Base-by-base conservation (phyloP, 1,140 invertebrate genomes). In the Ladona fulva region DNA sequence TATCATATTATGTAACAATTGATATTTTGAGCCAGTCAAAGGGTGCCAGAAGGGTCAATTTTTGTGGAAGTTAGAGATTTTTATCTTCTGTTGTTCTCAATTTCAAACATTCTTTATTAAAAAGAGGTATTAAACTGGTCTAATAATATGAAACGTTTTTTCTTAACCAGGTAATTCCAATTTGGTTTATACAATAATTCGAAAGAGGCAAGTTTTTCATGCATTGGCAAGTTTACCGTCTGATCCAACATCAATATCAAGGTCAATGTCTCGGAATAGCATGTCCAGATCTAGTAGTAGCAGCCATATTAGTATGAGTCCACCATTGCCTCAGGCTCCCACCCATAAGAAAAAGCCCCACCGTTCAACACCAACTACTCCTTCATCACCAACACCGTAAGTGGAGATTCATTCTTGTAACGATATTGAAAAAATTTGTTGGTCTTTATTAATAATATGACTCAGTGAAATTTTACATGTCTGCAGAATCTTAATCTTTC, bases 171-270 rank as follows among this genome's bases (percentile, higher is more conserved):
- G 94, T 0, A 99, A 99, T 85, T 96, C 96, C 22, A 99, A 99
- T 89, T 88, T 99, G 78, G 95, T 99, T 25, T 99, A 99, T 86
- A 99, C 97, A 7, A 99, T 99, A 79, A 99, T 99, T 81, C 90
- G 97, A 73, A 99, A 99, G 84, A 89, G 98, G 25, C 94, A 97
- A 84, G 96, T 99, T 75, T 99, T 99, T 86, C 97, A 99, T 87
- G 90, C 94, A 78, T 87, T 99, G 80, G 96, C 97, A 16, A 99
- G 98, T 87, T 86, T 99, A 77, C 96, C 97, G 1, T 94, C 93
- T 76, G 98, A 99, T 84, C 93, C 95, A 83, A 89, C 89, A 14
- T 92, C 94, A 76, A 98, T 99, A 82, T 91, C 92, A 24, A 94
- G 94, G 82, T 94, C 94, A 5, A 85, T 97, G 24, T 92, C 90